A percentile compares a stretch with the other conserved stretches of the same genome.
phyloP scores from a whole-genome alignment of 2,888 invertebrate species.

The Agrochola litura region DNA sequence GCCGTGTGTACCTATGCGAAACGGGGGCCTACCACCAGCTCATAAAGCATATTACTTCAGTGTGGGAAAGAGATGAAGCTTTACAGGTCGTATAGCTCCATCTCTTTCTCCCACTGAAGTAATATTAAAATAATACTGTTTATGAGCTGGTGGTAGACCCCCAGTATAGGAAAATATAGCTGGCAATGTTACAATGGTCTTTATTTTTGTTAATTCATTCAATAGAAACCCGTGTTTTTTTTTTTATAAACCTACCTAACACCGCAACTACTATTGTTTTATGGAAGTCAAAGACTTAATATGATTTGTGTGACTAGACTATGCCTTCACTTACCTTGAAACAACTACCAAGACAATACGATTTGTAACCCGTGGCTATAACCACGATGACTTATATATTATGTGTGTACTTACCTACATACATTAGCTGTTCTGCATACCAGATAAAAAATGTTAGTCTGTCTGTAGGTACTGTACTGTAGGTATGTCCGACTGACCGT shows the following conservation, averaged over 20 bases:
- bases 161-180: conserved; percentile 4
- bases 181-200: neutral
- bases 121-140: no score
- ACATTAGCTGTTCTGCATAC: conserved; percentile 20
- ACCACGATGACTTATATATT: conserved; percentile 11
- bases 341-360: conserved; percentile 69
- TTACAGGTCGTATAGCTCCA: no score
- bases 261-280: neutral
- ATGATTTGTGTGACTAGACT: conserved; percentile 23
- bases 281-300: neutral
- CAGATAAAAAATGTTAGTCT: conserved; percentile 8
- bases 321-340: conserved; percentile 68
- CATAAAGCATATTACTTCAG: no score
- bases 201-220: neutral
- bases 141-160: no score
- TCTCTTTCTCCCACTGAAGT: no score
- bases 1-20: neutral
- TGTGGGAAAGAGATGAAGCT: no score
- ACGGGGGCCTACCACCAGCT: no score
- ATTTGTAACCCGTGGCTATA: conserved; percentile 65
- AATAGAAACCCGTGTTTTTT: neutral
- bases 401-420: neutral
- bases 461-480: neutral
- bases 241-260: neutral
- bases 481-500: conserved; percentile 9